These are phyloP conservation scores for Acrocyrtus sp. DNA, from an alignment of 2,888 invertebrate genomes.

Conservation along the genomic window DNA sequence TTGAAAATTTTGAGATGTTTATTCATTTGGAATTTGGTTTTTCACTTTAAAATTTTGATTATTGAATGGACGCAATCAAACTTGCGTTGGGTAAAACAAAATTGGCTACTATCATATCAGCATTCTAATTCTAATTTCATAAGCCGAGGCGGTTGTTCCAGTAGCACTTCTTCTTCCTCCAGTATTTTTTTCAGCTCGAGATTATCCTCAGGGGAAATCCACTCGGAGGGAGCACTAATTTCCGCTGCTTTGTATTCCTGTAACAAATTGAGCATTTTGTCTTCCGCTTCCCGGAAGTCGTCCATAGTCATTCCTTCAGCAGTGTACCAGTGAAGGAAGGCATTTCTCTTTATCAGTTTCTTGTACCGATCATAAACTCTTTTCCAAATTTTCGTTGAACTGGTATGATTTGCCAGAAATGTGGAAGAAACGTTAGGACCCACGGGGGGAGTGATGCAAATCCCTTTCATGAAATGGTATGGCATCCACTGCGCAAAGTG, in stretches of 20 bases:
- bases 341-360: conserved; percentile 33
- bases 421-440: conserved; percentile 40
- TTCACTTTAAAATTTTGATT: too few species aligned
- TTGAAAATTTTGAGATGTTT: too few species aligned
- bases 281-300: conserved; percentile 43
- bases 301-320: conserved; percentile 41
- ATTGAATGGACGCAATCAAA: too few species aligned
- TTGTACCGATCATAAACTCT: conserved; percentile 7
- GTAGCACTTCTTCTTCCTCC: conserved; percentile 14
- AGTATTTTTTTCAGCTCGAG: conserved; percentile 15
- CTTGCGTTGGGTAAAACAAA: too few species aligned
- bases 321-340: conserved; percentile 48
- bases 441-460: conserved; percentile 43
- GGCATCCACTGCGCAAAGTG: conserved; percentile 44
- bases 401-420: conserved; percentile 47
- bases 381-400: conserved; percentile 18
- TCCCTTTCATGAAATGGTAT: conserved; percentile 24
- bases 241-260: conserved; percentile 25
- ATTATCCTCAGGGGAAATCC: not conserved
- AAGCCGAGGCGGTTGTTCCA: too few species aligned
- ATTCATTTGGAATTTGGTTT: too few species aligned
- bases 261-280: conserved; percentile 7
- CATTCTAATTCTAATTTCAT: too few species aligned
- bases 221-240: not conserved
- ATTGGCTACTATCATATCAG: too few species aligned